A percentile compares a stretch with the other conserved stretches of the same genome.
Conservation (phyloP, 2,113 vertebrate genomes). For the Albula glossodonta region DNA sequence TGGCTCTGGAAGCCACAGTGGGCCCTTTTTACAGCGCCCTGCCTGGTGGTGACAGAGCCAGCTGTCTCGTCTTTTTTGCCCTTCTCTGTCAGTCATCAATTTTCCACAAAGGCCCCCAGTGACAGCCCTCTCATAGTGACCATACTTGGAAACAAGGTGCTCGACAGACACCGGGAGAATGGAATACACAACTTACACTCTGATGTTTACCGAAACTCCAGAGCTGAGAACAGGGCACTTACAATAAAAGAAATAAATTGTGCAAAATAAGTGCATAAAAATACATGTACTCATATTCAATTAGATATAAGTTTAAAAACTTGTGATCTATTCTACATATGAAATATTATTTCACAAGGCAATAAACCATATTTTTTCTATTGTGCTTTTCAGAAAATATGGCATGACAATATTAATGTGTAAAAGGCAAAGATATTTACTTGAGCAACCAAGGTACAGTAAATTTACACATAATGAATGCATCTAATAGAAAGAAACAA, state of each 20-base stretch:
- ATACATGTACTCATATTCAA: no score
- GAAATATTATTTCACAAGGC: not conserved
- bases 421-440: not conserved
- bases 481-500: no score
- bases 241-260: not conserved
- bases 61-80: conserved; percentile 87
- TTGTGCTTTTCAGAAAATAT: conserved; percentile 14
- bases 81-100: conserved; percentile 90
- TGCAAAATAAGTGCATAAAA: not conserved
- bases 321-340: not conserved
- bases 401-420: not conserved
- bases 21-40: conserved; percentile 58
- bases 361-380: conserved; percentile 15
- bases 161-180: conserved; percentile 61
- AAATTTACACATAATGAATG: not conserved
- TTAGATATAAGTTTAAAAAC: not conserved
- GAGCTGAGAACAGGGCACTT: not conserved
- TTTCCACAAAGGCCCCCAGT: conserved; percentile 81
- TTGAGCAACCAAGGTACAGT: not conserved
- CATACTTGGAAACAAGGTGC: conserved; percentile 85
- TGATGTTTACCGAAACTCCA: not conserved
- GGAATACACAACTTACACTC: conserved; percentile 48
- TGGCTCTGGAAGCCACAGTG: conserved; percentile 60
- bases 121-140: conserved; percentile 85
- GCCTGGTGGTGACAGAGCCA: conserved; percentile 84